A percentile compares a stretch with the other conserved stretches of the same genome.
Evolutionary conservation across 2,113 vertebrate species (phyloP).

Genomic region (Cichladusa arquata): DNA sequence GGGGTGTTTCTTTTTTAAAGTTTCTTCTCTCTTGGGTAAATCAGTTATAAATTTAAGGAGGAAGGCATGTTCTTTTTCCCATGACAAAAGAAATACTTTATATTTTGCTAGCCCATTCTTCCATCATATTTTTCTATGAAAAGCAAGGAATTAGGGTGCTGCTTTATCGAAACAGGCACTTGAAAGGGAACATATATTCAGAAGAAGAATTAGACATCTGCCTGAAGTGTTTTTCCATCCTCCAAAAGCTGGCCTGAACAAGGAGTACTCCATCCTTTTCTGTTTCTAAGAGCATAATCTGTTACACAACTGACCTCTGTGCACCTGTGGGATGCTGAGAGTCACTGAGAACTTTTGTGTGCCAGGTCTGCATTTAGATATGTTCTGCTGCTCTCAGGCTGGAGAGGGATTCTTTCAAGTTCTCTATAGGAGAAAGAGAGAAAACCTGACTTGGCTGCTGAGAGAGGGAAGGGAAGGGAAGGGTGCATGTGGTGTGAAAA

Average conservation of each 20-base stretch:
- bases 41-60: neutral
- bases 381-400: neutral
- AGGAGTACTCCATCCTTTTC: neutral
- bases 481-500: neutral
- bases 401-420: neutral
- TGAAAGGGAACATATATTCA: neutral
- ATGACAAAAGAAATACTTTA: neutral
- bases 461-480: neutral
- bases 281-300: neutral
- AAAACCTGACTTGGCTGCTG: neutral
- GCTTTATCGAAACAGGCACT: neutral
- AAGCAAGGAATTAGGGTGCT: neutral
- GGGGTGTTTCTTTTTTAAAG: neutral
- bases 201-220: neutral
- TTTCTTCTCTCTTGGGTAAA: neutral
- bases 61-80: neutral
- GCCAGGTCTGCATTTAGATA: neutral
- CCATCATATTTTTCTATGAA: neutral
- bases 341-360: neutral
- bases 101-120: neutral
- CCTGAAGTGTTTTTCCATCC: neutral
- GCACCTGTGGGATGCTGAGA: neutral
- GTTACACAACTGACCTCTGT: neutral
- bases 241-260: neutral
- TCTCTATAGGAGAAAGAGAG: neutral